A percentile compares a stretch with the other conserved stretches of the same genome.
phyloP scores from a whole-genome alignment of 2,113 vertebrate species.

The Podarcis raffonei region DNA sequence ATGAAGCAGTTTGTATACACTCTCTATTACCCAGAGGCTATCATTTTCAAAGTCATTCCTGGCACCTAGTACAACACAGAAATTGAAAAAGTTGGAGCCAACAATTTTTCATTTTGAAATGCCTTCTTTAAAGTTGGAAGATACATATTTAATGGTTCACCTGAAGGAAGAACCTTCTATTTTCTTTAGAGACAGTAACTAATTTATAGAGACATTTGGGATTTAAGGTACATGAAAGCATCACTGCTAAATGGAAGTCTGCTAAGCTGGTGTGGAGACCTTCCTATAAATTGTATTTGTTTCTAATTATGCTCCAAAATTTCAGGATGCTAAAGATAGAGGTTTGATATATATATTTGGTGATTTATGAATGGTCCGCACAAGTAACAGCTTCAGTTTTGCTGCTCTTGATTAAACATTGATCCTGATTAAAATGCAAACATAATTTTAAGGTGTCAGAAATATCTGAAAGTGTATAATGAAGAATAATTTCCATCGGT shows the following conservation, averaged over 20 bases:
- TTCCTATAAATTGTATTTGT: slow-evolving; percentile 42
- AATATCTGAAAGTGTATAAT: slow-evolving; percentile 9
- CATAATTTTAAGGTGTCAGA: slow-evolving; percentile 14
- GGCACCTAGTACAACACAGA: slow-evolving; percentile 40
- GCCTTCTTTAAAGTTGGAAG: slow-evolving; percentile 55
- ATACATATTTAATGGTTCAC: slow-evolving; percentile 59
- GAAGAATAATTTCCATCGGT: neutral
- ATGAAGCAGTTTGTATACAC: slow-evolving; percentile 63
- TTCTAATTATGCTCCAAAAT: slow-evolving; percentile 30
- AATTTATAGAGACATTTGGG: slow-evolving; percentile 53
- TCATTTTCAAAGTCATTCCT: slow-evolving; percentile 59
- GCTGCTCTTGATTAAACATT: slow-evolving; percentile 20
- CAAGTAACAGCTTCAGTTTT: slow-evolving; percentile 2
- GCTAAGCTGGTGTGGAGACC: neutral
- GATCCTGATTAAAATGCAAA: slow-evolving; percentile 16
- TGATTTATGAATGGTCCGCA: slow-evolving; percentile 27
- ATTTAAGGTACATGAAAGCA: slow-evolving; percentile 52
- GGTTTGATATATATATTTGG: slow-evolving; percentile 8
- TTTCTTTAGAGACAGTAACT: slow-evolving; percentile 50
- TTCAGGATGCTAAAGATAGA: slow-evolving; percentile 2
- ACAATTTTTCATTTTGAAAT: slow-evolving; percentile 63
- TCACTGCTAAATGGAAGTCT: neutral
- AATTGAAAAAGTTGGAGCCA: slow-evolving; percentile 59
- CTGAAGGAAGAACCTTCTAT: slow-evolving; percentile 52
- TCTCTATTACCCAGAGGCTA: slow-evolving; percentile 58